Evolutionary conservation across 2,797 vertebrate genomes (phyloP), one percentile per base, ranked within the genome.

Genomic region (Sandelia bainsii): DNA sequence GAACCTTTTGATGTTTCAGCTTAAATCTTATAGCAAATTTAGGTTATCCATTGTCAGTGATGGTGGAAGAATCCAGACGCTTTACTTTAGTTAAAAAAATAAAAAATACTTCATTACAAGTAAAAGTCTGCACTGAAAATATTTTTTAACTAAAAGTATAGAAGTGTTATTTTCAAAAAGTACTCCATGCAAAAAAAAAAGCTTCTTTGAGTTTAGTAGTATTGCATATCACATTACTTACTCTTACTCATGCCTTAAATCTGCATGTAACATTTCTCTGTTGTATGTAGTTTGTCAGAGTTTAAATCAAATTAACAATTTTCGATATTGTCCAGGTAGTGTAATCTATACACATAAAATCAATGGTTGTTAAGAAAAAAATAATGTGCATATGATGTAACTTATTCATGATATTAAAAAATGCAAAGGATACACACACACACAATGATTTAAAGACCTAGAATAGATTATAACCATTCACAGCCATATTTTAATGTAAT

Each of bases 1-100:
- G 64, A 37, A 59, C 2, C 9, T 20, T 56, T 67, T 66, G 20
- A 45, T 64, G 34, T 54, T 29, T 42, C 11, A 59, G 64, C 46
- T 63, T 50, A 60, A 58, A 76, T 52, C 48, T 50, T 29, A 19
- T 34, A 32, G 20, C 27, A 32, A 13, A 23, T 79, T 44, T n/a
- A 34, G 25, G 6, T 52, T 56, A 6, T 27, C n/a, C 11, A 10
- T 69, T 29, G 23, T 58, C n/a, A 25, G 8, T 23, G 3, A 3
- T 57, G 17, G 9, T 42, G n/a, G 11, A 69, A 46, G 3, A 37
- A 45, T 23, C 79, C 19, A 60, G 12, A 53, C 13, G 8, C 22
- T 48, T 25, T 13, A n/a, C 12, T 19, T 10, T 22, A n/a, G 9
- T 14, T 14, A 40, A 57, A 62, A 25, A 25, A 25, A 25, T 25